Conservation (phyloP, 2,797 vertebrate genomes). For the Paramormyrops hopkinsi region DNA sequence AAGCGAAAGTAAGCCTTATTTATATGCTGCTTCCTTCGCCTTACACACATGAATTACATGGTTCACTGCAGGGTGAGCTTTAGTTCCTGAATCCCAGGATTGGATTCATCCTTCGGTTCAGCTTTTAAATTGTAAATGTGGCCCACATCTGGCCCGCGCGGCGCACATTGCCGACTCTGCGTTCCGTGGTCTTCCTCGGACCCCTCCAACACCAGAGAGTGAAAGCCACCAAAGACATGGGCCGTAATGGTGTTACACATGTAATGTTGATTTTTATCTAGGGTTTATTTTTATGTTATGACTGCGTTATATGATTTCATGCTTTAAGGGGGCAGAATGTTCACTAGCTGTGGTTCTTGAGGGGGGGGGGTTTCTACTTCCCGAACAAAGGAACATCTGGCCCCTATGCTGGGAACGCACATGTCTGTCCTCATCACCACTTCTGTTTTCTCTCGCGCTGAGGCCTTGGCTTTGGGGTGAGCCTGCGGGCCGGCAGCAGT, state of each 20-base stretch:
- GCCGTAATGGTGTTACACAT: slow-evolving; percentile 9
- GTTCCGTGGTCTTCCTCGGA: background rate
- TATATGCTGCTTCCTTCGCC: slow-evolving; percentile 36
- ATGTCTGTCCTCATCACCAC: background rate
- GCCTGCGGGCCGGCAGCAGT: background rate
- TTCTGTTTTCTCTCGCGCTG: background rate
- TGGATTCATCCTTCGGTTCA: slow-evolving; percentile 35
- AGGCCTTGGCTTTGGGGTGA: background rate
- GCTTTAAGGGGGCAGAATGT: background rate
- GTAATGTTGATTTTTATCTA: slow-evolving; percentile 16
- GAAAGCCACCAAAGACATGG: background rate
- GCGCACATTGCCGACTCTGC: background rate
- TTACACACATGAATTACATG: slow-evolving; percentile 35
- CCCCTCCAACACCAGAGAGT: background rate
- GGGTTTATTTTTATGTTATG: slow-evolving; percentile 13
- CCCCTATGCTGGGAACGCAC: background rate
- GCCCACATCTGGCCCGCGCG: slow-evolving; percentile 34
- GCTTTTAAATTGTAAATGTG: slow-evolving; percentile 36
- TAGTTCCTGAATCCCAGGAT: slow-evolving; percentile 44
- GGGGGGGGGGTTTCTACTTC: background rate
- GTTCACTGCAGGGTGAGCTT: slow-evolving; percentile 51
- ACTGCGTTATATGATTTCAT: slow-evolving; percentile 1
- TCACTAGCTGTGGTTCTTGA: background rate
- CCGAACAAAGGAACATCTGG: background rate
- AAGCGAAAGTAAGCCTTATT: slow-evolving; percentile 43